phyloP scores from a whole-genome alignment of 2,888 invertebrate genomes.

The Clitarchus hookeri region DNA sequence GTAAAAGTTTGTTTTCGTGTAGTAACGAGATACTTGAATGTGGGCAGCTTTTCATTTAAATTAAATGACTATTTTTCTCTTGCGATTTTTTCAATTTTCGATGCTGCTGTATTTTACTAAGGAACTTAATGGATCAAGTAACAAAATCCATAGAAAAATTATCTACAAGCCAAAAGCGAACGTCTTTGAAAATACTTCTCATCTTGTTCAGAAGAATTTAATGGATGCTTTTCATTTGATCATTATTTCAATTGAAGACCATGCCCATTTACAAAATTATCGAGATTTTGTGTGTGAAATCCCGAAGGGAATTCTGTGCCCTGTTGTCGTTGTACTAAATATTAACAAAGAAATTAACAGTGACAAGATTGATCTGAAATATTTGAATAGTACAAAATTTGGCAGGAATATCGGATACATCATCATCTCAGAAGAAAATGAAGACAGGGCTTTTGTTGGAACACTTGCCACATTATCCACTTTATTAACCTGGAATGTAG shows the following conservation, averaged over 20 bases:
- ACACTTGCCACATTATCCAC: not conserved
- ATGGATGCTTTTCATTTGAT: not conserved
- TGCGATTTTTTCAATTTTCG: no score
- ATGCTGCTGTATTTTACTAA: no score
- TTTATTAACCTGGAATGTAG: not conserved
- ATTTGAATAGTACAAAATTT: not conserved
- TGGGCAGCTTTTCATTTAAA: no score
- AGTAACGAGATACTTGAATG: no score
- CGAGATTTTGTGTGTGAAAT: not conserved
- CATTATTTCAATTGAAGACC: not conserved
- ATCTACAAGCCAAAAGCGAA: not conserved
- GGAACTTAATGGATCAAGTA: no score
- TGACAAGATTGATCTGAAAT: not conserved
- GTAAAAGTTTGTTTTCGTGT: no score
- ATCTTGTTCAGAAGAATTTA: not conserved
- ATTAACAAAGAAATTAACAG: not conserved
- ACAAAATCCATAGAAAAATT: no score
- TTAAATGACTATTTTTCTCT: no score
- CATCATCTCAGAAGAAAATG: slow-evolving; percentile 1
- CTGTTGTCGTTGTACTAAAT: not conserved
- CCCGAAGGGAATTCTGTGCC: not conserved
- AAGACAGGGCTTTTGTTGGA: not conserved
- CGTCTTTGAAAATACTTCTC: not conserved
- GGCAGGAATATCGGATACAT: not conserved
- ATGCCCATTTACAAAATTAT: no score